Conservation (phyloP, 1,140 invertebrate genomes). For the Drosophila novamexicana region DNA sequence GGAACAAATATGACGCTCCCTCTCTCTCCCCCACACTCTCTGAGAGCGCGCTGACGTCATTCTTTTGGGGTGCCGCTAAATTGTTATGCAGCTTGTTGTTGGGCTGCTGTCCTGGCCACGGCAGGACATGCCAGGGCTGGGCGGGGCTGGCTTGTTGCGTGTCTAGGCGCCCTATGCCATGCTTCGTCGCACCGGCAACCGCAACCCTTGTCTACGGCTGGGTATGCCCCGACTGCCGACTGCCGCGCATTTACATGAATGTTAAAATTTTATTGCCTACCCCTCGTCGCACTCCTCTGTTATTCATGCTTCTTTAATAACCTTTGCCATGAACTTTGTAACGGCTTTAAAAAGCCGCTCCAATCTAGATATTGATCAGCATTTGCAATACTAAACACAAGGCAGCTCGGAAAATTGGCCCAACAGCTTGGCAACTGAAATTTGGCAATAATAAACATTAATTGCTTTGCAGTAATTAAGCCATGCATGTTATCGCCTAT, state of each 20-base stretch:
- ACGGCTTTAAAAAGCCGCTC: slow-evolving; percentile 15
- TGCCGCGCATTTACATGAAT: slow-evolving; percentile 60
- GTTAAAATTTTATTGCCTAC: slow-evolving; percentile 64
- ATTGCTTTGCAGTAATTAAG: neutral
- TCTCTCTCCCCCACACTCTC: neutral
- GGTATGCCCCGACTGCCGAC: neutral
- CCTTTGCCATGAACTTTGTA: slow-evolving; percentile 45
- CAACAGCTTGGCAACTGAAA: neutral
- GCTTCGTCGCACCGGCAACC: slow-evolving; percentile 31
- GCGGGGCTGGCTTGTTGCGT: slow-evolving; percentile 51
- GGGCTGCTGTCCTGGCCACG: slow-evolving; percentile 22
- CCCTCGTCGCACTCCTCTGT: slow-evolving; percentile 15
- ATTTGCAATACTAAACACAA: slow-evolving; percentile 1
- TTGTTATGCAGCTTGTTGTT: slow-evolving; percentile 19
- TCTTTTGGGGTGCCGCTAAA: neutral
- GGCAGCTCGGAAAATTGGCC: neutral
- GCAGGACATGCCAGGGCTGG: neutral
- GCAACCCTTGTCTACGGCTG: slow-evolving; percentile 31
- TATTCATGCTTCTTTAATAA: slow-evolving; percentile 28
- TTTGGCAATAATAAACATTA: neutral
- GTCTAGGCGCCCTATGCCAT: slow-evolving; percentile 43
- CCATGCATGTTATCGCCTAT: slow-evolving; percentile 5
- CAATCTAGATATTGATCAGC: slow-evolving; percentile 19
- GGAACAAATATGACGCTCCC: no score
- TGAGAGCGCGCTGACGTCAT: slow-evolving; percentile 5